A percentile compares a stretch with the other conserved stretches of the same genome.
phyloP scores from a whole-genome alignment of 2,797 vertebrate genomes.

The Scyliorhinus canicula region DNA sequence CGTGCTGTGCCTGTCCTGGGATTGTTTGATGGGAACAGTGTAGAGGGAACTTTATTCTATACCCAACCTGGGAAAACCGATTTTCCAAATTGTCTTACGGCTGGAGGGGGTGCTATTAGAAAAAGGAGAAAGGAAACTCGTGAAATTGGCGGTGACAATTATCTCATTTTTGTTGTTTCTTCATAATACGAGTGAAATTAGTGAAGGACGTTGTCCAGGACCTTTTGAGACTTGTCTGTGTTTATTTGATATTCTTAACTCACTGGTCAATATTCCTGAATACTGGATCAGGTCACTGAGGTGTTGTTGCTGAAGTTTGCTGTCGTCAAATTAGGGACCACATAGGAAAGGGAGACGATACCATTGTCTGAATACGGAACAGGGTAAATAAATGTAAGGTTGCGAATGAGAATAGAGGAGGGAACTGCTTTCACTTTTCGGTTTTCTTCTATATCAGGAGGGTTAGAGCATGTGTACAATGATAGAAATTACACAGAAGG shows the following conservation, averaged over 20 bases:
- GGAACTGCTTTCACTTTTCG: not conserved
- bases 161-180: not conserved
- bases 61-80: not conserved
- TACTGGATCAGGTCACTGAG: not conserved
- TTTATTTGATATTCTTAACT: not conserved
- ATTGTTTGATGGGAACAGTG: too few species aligned
- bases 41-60: not conserved
- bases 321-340: not conserved
- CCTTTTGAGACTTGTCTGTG: not conserved
- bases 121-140: not conserved
- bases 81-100: not conserved
- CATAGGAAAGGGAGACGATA: not conserved
- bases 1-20: too few species aligned
- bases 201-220: not conserved
- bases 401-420: not conserved
- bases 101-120: not conserved
- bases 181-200: not conserved
- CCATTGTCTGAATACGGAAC: not conserved
- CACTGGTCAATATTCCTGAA: not conserved
- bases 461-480: not conserved
- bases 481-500: too few species aligned
- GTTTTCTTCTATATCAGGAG: not conserved
- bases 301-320: not conserved
- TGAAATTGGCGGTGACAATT: not conserved
- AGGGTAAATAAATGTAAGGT: too few species aligned